These are phyloP conservation scores for Planiliza haematocheilus DNA, from an alignment of 2,113 vertebrate species.

Conservation along the genomic window DNA sequence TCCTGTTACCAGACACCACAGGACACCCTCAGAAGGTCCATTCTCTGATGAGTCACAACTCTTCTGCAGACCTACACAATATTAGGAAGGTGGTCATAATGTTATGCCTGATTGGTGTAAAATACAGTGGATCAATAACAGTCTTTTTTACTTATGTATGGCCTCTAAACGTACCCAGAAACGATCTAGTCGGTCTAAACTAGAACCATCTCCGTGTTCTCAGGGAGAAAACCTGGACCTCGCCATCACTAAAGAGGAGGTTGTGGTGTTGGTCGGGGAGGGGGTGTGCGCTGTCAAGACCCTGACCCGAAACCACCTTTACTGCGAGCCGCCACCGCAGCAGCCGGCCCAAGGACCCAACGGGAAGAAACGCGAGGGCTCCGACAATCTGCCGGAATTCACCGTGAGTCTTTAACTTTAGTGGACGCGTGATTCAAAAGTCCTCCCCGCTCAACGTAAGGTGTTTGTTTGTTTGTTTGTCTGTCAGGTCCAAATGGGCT, in stretches of 20 bases:
- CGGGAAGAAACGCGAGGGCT: constrained; percentile 85
- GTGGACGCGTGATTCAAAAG: too few relatives aligned
- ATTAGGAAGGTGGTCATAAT: too few relatives aligned
- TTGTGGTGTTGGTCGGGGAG: constrained; percentile 93
- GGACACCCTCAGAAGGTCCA: too few relatives aligned
- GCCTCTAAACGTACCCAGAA: too few relatives aligned
- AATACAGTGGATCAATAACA: too few relatives aligned
- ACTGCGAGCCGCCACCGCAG: constrained; percentile 93
- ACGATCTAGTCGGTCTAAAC: background rate
- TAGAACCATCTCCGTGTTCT: background rate
- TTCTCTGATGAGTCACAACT: too few relatives aligned
- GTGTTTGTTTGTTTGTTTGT: constrained; percentile 35
- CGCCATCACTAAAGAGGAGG: constrained; percentile 96
- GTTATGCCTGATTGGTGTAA: too few relatives aligned
- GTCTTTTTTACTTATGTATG: too few relatives aligned
- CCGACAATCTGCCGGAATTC: constrained; percentile 91
- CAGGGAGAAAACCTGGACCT: constrained; percentile 97
- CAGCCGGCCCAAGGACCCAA: constrained; percentile 86
- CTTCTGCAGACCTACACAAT: too few relatives aligned
- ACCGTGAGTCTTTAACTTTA: constrained; percentile 83
- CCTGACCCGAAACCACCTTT: constrained; percentile 93
- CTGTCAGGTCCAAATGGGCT: constrained; percentile 97
- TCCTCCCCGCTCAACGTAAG: background rate
- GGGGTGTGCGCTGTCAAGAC: constrained; percentile 94
- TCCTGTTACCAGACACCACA: too few relatives aligned